A percentile compares a stretch with the other conserved stretches of the same genome.
These are phyloP conservation scores for Olivierus martensii DNA, from an alignment of 1,140 invertebrate genomes.

Conservation along the genomic window DNA sequence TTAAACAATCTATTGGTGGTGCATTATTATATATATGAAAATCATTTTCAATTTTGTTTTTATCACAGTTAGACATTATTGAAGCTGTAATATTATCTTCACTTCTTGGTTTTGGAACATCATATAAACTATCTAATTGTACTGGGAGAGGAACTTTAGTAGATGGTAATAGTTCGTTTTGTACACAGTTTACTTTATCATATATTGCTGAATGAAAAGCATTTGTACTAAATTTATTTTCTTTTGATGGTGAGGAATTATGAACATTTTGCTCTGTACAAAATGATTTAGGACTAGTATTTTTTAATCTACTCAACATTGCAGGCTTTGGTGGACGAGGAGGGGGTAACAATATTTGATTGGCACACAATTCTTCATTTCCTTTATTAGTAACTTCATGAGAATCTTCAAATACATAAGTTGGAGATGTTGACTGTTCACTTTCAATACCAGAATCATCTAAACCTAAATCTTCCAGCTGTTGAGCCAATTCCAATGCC, in stretches of 20 bases:
- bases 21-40: constrained; percentile 52
- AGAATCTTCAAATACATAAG: too few species aligned
- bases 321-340: constrained; percentile 8
- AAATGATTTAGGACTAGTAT: neutral
- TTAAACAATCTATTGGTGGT: constrained; percentile 26
- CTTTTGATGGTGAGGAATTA: neutral
- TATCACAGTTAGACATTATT: too few species aligned
- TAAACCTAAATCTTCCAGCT: too few species aligned
- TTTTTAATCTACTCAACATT: neutral
- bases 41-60: too few species aligned
- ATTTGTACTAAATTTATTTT: neutral
- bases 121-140: constrained; percentile 47
- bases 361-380: too few species aligned
- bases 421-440: too few species aligned
- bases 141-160: constrained; percentile 11
- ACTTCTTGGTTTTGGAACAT: constrained; percentile 49
- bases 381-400: too few species aligned
- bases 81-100: constrained; percentile 19
- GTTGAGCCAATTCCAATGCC: too few species aligned
- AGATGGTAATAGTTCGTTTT: neutral
- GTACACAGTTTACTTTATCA: too few species aligned
- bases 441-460: too few species aligned
- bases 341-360: neutral
- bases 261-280: neutral
- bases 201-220: too few species aligned